A percentile compares a stretch with the other conserved stretches of the same genome.
Evolutionary conservation across 2,797 vertebrate species (phyloP).

Genomic region (Jordanella pulchra): DNA sequence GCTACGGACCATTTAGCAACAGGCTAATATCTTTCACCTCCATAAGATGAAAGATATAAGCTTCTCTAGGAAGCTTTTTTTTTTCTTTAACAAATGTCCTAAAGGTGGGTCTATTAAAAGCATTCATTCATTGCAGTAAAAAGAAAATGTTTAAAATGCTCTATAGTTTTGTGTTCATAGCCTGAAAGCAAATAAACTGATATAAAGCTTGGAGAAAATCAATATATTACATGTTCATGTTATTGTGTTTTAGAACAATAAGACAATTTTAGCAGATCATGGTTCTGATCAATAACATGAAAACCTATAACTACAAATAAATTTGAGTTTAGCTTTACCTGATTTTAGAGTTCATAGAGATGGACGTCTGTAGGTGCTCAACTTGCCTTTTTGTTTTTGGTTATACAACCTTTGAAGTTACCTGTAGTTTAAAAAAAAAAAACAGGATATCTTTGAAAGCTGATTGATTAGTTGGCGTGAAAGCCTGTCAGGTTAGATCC

Average conservation of each 20-base stretch:
- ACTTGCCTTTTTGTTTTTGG: background rate
- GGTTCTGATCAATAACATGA: too few species aligned
- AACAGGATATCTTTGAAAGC: background rate
- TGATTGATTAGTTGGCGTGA: slow-evolving; percentile 1
- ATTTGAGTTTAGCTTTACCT: too few species aligned
- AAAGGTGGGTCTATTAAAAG: background rate
- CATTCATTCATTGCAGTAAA: background rate
- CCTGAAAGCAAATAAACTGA: background rate
- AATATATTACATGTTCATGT: background rate
- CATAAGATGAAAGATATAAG: background rate
- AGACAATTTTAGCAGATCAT: background rate
- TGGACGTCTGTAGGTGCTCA: too few species aligned
- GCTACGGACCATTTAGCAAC: too few species aligned
- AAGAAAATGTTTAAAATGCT: background rate
- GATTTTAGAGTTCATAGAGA: background rate
- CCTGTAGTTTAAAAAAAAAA: slow-evolving; percentile 4
- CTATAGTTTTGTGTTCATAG: background rate
- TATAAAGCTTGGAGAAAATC: background rate
- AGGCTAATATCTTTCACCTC: background rate
- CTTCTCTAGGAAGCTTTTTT: background rate
- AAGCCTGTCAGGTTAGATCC: slow-evolving; percentile 5
- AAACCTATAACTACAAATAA: too few species aligned
- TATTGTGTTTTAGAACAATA: background rate
- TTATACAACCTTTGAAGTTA: background rate
- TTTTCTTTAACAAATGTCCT: background rate